Conservation (phyloP, 2,113 vertebrate species). For the Leucoraja erinaceus region DNA sequence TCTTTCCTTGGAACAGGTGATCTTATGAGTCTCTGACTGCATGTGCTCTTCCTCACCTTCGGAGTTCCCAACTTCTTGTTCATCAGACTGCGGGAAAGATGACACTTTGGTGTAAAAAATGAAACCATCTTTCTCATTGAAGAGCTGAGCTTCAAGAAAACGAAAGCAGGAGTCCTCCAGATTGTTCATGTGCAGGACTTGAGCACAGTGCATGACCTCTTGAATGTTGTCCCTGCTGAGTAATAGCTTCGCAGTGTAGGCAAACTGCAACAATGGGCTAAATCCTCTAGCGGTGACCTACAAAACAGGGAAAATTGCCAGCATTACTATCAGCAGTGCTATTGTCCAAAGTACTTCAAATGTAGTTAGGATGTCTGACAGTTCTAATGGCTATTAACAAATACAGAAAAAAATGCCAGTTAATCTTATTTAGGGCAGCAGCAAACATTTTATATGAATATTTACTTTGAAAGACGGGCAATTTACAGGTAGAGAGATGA, state of each 20-base stretch:
- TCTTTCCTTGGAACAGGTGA: slow-evolving; percentile 67
- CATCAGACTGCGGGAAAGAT: slow-evolving; percentile 58
- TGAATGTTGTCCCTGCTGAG: slow-evolving; percentile 98
- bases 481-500: background rate
- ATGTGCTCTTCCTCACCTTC: slow-evolving; percentile 71
- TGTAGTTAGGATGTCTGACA: slow-evolving; percentile 61
- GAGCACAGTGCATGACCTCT: slow-evolving; percentile 94
- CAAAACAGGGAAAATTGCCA: slow-evolving; percentile 64
- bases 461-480: slow-evolving; percentile 9
- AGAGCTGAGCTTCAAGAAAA: slow-evolving; percentile 91
- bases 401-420: slow-evolving; percentile 55
- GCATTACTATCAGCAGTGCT: slow-evolving; percentile 65
- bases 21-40: slow-evolving; percentile 67
- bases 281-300: slow-evolving; percentile 98
- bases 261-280: slow-evolving; percentile 95
- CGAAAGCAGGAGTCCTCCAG: slow-evolving; percentile 98
- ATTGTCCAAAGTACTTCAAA: slow-evolving; percentile 59
- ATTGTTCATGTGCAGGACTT: slow-evolving; percentile 98
- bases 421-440: slow-evolving; percentile 58
- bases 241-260: slow-evolving; percentile 97
- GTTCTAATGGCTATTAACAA: slow-evolving; percentile 58
- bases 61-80: slow-evolving; percentile 66
- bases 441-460: slow-evolving; percentile 41
- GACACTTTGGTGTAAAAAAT: slow-evolving; percentile 77
- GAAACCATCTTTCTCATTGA: slow-evolving; percentile 80